Percentiles rank a stretch among this genome's conserved stretches.
phyloP scores from a whole-genome alignment of 2,113 vertebrate genomes.

The Tetrax tetrax region DNA sequence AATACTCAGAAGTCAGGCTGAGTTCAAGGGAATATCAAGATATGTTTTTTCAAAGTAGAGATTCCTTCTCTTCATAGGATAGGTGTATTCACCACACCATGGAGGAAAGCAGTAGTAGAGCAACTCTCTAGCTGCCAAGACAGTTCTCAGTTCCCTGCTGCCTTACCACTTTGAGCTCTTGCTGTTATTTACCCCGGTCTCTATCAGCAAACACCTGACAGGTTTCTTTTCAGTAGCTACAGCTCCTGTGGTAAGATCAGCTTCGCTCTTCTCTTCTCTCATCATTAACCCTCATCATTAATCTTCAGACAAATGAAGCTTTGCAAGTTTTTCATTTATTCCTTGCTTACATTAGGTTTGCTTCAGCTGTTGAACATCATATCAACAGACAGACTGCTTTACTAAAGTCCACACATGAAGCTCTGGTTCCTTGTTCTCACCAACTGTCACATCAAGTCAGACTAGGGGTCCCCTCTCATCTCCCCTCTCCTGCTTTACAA shows the following conservation, averaged over 20 bases:
- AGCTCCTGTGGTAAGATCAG: background rate
- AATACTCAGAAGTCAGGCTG: background rate
- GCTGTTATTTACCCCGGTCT: background rate
- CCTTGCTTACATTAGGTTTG: background rate
- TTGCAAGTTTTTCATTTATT: background rate
- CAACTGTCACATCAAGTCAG: background rate
- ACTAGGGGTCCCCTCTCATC: background rate
- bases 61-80: background rate
- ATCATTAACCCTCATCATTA: background rate
- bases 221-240: background rate
- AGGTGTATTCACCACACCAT: rapidly evolving
- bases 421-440: background rate
- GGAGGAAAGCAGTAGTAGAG: background rate
- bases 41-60: background rate
- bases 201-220: background rate
- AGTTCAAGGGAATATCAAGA: background rate
- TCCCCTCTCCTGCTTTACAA: background rate
- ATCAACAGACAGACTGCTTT: background rate
- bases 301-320: background rate
- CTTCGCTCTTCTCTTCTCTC: background rate
- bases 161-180: background rate
- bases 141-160: background rate
- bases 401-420: background rate
- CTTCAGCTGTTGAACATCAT: background rate
- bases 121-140: background rate